Evolutionary conservation across 2,797 vertebrate species (phyloP), one percentile per base, ranked within the genome.

Genomic region (Mergus octosetaceus): DNA sequence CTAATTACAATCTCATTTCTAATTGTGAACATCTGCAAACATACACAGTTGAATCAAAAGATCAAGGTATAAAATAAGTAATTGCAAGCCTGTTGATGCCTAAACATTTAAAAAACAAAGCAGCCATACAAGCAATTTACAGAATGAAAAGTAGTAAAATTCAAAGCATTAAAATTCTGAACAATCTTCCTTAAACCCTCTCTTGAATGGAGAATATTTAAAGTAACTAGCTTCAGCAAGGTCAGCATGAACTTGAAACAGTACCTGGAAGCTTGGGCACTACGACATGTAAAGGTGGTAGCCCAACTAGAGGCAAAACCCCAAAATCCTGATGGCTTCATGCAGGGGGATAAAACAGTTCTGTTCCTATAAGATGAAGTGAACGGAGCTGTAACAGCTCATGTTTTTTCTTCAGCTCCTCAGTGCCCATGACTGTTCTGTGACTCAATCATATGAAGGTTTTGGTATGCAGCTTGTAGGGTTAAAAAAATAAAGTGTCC

Each of bases 21-120:
- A 81, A 94, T 41, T 87, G 56, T 69, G 71, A 94, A 71, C 77
- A 84, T 71, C 61, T 94, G 62, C 85, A 93, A 94, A 87, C 72
- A 86, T 21, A 90, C 24, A 90, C 9, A 51, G 18, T 3, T 79
- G 53, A 81, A 64, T 77, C 34, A 85, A 91, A 89, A 92, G 32
- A 70, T 74, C 19, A 25, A 85, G 65, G 62, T 85, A 82, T 58
- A 56, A 95, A 72, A 73, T 13, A 84, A 85, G 30, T 36, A 86
- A 87, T 21, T 61, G 21, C 38, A 83, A 90, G 49, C 21, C 38
- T 65, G 30, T 17, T 79, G 18, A 60, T 54, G 25, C 30, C 53
- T 68, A 70, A 81, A 47, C 13, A 21, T 66, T 68, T 39, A n/a
- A 22, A 65, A 21, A 53, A 30, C 32, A 32, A 38, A 28, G 49